Evolutionary conservation across 1,140 invertebrate species (phyloP).

Genomic region (Bombus balteatus): DNA sequence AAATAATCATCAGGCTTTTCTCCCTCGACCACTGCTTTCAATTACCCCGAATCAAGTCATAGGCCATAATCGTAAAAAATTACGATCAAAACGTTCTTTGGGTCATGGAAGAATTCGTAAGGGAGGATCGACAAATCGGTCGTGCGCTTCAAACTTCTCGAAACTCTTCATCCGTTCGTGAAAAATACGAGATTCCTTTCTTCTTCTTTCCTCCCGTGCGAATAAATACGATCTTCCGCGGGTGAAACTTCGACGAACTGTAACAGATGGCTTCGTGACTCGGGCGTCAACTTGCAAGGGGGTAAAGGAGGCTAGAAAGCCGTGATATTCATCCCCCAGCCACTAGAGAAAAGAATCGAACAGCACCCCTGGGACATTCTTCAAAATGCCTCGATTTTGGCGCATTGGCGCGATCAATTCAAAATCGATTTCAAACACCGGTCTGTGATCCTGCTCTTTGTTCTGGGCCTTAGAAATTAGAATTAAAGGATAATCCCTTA

Average conservation of each 20-base stretch:
- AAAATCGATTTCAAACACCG: neutral
- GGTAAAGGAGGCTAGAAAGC: slow-evolving; percentile 13
- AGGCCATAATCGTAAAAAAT: neutral
- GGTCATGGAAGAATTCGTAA: neutral
- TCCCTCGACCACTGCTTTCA: neutral
- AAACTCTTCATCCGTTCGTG: slow-evolving; percentile 16
- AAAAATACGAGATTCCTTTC: slow-evolving; percentile 30
- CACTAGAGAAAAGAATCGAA: slow-evolving; percentile 58
- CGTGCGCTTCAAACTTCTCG: neutral
- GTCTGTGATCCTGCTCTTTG: too few relatives aligned
- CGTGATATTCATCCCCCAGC: slow-evolving; percentile 42
- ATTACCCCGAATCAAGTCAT: neutral
- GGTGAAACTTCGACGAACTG: slow-evolving; percentile 56
- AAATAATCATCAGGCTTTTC: neutral
- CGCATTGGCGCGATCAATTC: slow-evolving; percentile 21
- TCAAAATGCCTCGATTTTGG: slow-evolving; percentile 13
- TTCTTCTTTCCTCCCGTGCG: neutral
- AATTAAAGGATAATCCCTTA: too few relatives aligned
- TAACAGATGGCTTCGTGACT: slow-evolving; percentile 70
- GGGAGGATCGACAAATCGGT: neutral
- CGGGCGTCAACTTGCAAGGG: slow-evolving; percentile 57
- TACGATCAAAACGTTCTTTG: neutral
- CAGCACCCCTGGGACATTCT: slow-evolving; percentile 33
- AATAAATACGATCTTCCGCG: slow-evolving; percentile 58
- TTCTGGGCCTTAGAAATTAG: too few relatives aligned